Evolutionary conservation across 2,113 vertebrate genomes (phyloP).

Genomic region (Takifugu bimaculatus): DNA sequence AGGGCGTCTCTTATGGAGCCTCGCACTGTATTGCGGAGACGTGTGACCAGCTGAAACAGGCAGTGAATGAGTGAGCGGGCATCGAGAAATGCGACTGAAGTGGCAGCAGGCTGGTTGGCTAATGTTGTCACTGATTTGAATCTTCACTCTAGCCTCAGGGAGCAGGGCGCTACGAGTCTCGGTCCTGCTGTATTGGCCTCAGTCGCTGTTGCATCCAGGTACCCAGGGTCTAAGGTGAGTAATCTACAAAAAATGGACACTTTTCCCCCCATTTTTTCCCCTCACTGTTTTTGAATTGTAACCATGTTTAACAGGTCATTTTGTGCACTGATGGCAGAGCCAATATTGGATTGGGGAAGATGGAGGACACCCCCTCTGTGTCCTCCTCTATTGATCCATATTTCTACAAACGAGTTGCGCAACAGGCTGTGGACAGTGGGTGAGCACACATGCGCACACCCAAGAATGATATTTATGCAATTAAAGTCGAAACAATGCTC

Average conservation of each 20-base stretch:
- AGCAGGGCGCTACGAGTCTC: slow-evolving; percentile 73
- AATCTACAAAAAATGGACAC: neutral
- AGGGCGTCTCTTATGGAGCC: slow-evolving; percentile 49
- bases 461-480: neutral
- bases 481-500: neutral
- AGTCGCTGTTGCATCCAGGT: slow-evolving; percentile 74
- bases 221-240: slow-evolving; percentile 74
- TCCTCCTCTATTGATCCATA: slow-evolving; percentile 34
- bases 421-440: slow-evolving; percentile 67
- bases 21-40: slow-evolving; percentile 73
- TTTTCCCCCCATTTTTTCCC: neutral
- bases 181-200: slow-evolving; percentile 73
- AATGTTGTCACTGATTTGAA: neutral
- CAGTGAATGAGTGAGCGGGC: slow-evolving; percentile 60
- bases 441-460: slow-evolving; percentile 40
- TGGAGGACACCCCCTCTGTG: slow-evolving; percentile 49
- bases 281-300: too few relatives aligned
- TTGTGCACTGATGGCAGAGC: slow-evolving; percentile 77
- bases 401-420: slow-evolving; percentile 71
- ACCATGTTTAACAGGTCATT: slow-evolving; percentile 64
- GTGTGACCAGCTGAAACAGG: slow-evolving; percentile 36
- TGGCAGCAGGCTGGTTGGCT: neutral
- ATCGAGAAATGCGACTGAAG: neutral
- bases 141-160: slow-evolving; percentile 57
- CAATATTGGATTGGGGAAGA: slow-evolving; percentile 75